phyloP scores from a whole-genome alignment of 2,113 vertebrate genomes.

The Lanius collurio region DNA sequence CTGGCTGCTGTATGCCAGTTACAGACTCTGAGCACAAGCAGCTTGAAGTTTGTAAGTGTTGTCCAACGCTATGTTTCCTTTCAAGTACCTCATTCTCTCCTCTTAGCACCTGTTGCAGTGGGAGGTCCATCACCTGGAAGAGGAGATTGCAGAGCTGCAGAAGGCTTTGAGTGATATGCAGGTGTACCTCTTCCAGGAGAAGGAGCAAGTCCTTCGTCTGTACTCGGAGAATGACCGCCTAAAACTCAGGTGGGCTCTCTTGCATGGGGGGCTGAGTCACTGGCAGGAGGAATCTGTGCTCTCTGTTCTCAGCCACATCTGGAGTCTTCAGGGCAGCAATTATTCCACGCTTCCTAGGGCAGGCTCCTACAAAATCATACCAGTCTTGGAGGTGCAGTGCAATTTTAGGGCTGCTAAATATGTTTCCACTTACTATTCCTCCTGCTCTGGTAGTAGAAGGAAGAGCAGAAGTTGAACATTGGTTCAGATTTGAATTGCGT shows the following conservation, averaged over 20 bases:
- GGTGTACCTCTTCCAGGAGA: conserved; percentile 91
- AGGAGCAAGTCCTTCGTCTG: conserved; percentile 90
- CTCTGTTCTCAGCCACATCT: background rate
- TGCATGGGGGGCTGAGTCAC: background rate
- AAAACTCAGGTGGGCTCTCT: conserved; percentile 85
- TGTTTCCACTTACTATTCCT: background rate
- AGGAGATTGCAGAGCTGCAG: conserved; percentile 87
- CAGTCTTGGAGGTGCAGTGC: background rate
- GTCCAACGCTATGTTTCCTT: background rate
- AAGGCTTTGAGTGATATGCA: conserved; percentile 95
- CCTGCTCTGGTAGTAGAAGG: background rate
- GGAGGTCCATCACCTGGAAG: conserved; percentile 86
- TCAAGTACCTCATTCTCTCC: background rate
- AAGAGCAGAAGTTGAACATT: background rate
- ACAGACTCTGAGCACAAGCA: background rate
- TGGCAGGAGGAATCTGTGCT: fast-evolving
- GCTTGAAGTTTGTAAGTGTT: background rate
- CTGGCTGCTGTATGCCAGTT: background rate
- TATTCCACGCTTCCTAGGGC: background rate
- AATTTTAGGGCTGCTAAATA: background rate
- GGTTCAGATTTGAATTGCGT: background rate
- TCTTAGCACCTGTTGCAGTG: conserved; percentile 87
- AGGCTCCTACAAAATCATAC: background rate
- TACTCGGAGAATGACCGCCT: conserved; percentile 93
- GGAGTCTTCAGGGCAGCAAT: background rate